phyloP scores from a whole-genome alignment of 2,888 invertebrate genomes.

The Icerya purchasi region DNA sequence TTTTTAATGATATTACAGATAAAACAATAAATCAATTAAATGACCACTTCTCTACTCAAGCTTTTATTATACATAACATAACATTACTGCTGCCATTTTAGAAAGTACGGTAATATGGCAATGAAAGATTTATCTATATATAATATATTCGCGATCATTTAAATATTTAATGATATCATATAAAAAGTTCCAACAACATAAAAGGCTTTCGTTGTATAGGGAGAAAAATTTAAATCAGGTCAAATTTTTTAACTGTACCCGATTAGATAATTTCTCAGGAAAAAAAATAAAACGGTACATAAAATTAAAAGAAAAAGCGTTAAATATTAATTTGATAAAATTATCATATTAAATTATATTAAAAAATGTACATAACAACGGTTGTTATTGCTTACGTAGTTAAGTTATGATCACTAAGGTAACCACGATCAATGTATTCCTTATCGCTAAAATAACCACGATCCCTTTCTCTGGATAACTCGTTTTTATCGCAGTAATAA shows the following conservation, averaged over 20 bases:
- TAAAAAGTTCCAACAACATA: no score
- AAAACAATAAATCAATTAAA: background rate
- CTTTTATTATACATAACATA: no score
- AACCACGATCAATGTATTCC: slow-evolving; percentile 32
- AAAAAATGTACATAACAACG: background rate
- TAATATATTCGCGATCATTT: no score
- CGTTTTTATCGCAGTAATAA: slow-evolving; percentile 75
- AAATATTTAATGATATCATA: no score
- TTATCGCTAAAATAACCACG: slow-evolving; percentile 23
- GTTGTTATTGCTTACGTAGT: slow-evolving; percentile 17
- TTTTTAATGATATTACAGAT: background rate
- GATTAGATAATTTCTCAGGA: no score
- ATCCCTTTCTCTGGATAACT: slow-evolving; percentile 52
- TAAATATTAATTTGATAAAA: background rate
- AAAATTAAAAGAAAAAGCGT: background rate
- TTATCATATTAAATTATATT: background rate
- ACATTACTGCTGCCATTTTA: no score
- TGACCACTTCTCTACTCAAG: background rate
- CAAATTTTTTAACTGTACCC: no score
- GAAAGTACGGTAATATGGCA: no score
- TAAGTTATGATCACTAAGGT: slow-evolving; percentile 59
- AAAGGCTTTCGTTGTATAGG: no score
- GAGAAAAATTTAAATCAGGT: no score
- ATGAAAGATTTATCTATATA: no score
- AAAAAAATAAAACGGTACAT: no score